phyloP scores from a whole-genome alignment of 30 jellyfish, hydroid and myxozoan species.

The Cassiopea xamachana region DNA sequence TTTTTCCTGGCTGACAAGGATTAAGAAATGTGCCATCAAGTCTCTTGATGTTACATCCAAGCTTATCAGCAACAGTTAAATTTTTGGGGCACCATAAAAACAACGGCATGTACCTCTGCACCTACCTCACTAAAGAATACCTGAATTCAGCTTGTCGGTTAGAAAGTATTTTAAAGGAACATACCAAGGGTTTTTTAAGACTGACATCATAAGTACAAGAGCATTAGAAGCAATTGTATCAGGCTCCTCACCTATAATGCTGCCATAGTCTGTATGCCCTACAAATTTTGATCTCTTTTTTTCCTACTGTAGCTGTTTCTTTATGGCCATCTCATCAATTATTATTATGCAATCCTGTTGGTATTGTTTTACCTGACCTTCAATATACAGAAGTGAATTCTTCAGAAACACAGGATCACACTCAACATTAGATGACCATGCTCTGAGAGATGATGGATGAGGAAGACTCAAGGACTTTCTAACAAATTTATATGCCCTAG shows the following conservation, averaged over 20 bases:
- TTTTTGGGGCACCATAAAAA: slow-evolving; percentile 23
- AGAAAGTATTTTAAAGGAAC: slow-evolving; percentile 27
- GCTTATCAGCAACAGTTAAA: slow-evolving; percentile 5
- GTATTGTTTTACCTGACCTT: not conserved
- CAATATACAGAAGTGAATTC: not conserved
- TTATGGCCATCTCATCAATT: slow-evolving; percentile 49
- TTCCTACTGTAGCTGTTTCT: slow-evolving; percentile 36
- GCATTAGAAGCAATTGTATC: slow-evolving; percentile 41
- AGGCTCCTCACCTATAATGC: not conserved
- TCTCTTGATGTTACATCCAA: slow-evolving; percentile 27
- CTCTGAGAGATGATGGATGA: slow-evolving; percentile 45
- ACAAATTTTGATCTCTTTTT: slow-evolving; percentile 39
- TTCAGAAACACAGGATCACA: slow-evolving; percentile 60
- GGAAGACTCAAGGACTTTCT: slow-evolving; percentile 10
- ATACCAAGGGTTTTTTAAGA: slow-evolving; percentile 23
- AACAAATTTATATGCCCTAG: slow-evolving; percentile 22
- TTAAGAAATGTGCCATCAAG: slow-evolving; percentile 43
- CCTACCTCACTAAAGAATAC: slow-evolving; percentile 28
- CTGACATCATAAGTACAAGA: slow-evolving; percentile 25
- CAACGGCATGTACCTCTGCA: slow-evolving; percentile 29
- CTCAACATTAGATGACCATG: slow-evolving; percentile 42
- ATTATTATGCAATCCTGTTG: slow-evolving; percentile 16
- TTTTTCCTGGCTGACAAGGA: slow-evolving; percentile 16
- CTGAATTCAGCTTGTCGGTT: slow-evolving; percentile 4
- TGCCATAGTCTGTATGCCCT: slow-evolving; percentile 48